Conservation (phyloP, 2,113 vertebrate genomes). For the Acinonyx jubatus region DNA sequence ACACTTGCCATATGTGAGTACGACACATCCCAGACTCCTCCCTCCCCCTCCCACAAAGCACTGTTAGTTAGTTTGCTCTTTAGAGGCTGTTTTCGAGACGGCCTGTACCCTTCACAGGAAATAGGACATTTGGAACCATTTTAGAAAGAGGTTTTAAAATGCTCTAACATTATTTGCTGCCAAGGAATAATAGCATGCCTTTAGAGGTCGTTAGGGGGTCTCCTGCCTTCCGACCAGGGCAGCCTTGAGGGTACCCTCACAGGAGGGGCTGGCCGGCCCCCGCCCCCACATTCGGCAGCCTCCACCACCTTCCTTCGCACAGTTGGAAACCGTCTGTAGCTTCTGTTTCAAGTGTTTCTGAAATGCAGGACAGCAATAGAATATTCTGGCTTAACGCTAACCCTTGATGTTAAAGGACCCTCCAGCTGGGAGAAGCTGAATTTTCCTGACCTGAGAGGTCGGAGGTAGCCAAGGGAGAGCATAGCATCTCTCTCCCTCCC, state of each 20-base stretch:
- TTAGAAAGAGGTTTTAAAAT: not conserved
- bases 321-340: no score
- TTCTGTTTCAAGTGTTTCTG: not conserved
- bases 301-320: not conserved
- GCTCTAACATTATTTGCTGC: not conserved
- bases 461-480: not conserved
- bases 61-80: not conserved
- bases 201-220: not conserved
- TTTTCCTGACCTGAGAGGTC: not conserved
- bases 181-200: not conserved
- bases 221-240: not conserved
- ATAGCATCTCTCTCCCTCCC: no score
- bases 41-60: not conserved
- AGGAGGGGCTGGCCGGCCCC: not conserved
- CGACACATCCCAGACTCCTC: rapidly evolving
- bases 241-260: no score
- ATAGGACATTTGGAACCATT: not conserved
- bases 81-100: not conserved
- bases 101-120: not conserved
- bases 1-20: rapidly evolving
- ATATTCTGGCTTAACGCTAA: not conserved
- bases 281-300: not conserved
- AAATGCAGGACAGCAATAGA: not conserved
- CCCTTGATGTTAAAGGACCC: not conserved
- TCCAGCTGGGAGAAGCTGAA: no score